Conservation (phyloP, 2,888 invertebrate species). For the Thymelicus sylvestris region DNA sequence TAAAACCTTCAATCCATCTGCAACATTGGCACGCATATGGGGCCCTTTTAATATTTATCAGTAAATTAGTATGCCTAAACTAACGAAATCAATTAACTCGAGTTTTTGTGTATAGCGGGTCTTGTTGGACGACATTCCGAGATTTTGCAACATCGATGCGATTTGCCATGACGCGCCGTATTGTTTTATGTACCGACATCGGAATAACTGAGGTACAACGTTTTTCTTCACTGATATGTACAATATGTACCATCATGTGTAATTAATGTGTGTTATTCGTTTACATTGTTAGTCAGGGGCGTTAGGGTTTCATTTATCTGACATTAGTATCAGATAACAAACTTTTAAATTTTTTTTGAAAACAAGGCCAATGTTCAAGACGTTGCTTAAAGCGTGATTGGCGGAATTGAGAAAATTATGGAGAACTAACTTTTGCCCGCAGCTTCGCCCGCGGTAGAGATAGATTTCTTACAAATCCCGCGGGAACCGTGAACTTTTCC, state of each 20-base stretch:
- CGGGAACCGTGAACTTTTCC: too few relatives aligned
- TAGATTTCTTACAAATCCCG: too few relatives aligned
- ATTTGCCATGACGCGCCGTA: conserved; percentile 48
- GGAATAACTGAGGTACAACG: conserved; percentile 43
- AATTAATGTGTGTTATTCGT: conserved; percentile 17
- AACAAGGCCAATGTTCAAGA: too few relatives aligned
- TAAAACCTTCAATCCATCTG: conserved; percentile 64
- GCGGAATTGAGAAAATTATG: too few relatives aligned
- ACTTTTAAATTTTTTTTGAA: too few relatives aligned
- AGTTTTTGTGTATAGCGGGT: conserved; percentile 65
- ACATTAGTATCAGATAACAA: background rate
- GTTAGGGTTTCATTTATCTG: conserved; percentile 5
- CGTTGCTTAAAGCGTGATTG: too few relatives aligned
- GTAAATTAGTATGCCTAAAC: conserved; percentile 78
- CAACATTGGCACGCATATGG: conserved; percentile 68
- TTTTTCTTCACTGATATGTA: conserved; percentile 40
- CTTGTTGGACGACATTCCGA: conserved; percentile 63
- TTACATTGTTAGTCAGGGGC: background rate
- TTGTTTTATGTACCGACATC: conserved; percentile 50
- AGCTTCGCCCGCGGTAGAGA: too few relatives aligned
- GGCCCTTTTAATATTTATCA: conserved; percentile 74
- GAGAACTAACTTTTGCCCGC: too few relatives aligned
- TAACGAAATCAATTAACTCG: conserved; percentile 77
- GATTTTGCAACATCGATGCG: conserved; percentile 55
- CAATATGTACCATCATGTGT: conserved; percentile 30